Evolutionary conservation across 2,113 vertebrate genomes (phyloP), one percentile per base, ranked within the genome.

Genomic region (Hippotragus niger): DNA sequence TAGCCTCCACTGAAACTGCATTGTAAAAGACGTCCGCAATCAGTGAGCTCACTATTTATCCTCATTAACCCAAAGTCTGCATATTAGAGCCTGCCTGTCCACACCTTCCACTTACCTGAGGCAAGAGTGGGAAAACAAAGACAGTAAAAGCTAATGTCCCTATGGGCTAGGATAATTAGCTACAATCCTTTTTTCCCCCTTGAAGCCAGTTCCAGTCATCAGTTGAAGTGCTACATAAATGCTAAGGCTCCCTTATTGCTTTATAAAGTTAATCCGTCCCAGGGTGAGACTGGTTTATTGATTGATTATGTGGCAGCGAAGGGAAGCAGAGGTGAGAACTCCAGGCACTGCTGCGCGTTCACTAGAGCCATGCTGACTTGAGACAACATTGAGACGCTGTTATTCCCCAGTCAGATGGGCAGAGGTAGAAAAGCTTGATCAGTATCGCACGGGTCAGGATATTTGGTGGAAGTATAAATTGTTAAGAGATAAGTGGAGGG

Each of bases 121-220:
- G 84, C 40, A 78, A 80, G 45, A 89, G 81, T 43, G 40, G 67
- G 92, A 96, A 97, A 98, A 97, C 96, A 98, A 98, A 98, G 97
- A 97, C 93, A 97, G 64, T 98, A 95, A 98, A 98, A 98, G 91
- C 94, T 96, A 97, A 88, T 95, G 93, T 96, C 95, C 98, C 94
- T 31, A 5, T 64, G 91, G 89, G 78, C 93, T 97, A 27, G 58
- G 95, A 96, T 95, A 94, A 97, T 97, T 91, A 97, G 64, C 33
- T 95, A 57, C 78, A 76, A 40, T 13, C 78, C 88, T 91, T 89
- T 78, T 82, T 40, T 0, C 52, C 52, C 52, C 52, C 84, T 87
- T 53, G 83, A 93, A 98, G 96, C 47, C 88, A 92, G 96, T 97
- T 97, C 95, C 64, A 95, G 98, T 97, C 97, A 97, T 98, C 98